Base-by-base conservation (phyloP, 2,888 invertebrate genomes). In the Suillia variegata region DNA sequence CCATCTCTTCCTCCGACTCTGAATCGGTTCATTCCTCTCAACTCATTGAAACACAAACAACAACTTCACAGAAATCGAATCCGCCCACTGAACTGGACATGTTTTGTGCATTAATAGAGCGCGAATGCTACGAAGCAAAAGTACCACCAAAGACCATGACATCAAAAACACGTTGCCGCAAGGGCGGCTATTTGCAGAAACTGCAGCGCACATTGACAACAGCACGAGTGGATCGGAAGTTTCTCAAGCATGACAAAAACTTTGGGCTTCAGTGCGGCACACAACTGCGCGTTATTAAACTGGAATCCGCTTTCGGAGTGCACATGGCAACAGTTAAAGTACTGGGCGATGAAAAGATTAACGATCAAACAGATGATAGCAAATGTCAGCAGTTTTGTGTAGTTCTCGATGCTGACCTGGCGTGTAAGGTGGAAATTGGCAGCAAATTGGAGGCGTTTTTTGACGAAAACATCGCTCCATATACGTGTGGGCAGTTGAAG, bases 371-470 rank as follows among this genome's bases (percentile, higher is more conserved):
- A 38, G 10, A n/a, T n/a, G n/a, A n/a, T n/a, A n/a, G n/a, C n/a
- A n/a, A n/a, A n/a, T n/a, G 38, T 5, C 4, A 4, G n/a, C 38
- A 26, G 6, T 26, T 3, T 45, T 64, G 18, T 2, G 50, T 67
- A 34, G 13, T 62, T 8, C 8, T 70, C 6, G 50, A 59, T n/a
- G 54, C 55, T 0, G 62, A 64, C 31, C 58, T 62, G 56, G 51
- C 55, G 1, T 13, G 57, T 1, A 34, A 56, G 15, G 12, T 66
- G 15, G 62, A 63, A 54, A 3, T 55, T 1, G 67, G 65, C 20
- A 34, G 56, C 15, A 61, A 42, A 59, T 31, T 70, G n/a, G 68
- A 68, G 47, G 62, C 65, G 13, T 70, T 67, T 34, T 67, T 70
- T 42, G 62, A 65, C 42, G 52, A 31, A 0, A 33, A 49, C 2